phyloP scores from a whole-genome alignment of 2,888 invertebrate species.

The Ophion ventricosus region DNA sequence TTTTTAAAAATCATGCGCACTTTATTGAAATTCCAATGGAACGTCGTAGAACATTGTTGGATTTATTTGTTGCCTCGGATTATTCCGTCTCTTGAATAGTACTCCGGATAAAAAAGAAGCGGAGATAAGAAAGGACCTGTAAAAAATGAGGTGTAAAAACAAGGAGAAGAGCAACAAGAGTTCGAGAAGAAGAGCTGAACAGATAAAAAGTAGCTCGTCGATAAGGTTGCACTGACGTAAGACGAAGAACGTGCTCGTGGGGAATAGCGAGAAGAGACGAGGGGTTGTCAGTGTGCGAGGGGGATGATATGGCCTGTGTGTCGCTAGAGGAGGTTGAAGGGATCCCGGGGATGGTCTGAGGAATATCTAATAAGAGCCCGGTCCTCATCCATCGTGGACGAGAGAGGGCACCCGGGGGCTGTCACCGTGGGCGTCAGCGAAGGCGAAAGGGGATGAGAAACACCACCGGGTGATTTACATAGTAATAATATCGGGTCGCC shows the following conservation, averaged over 20 bases:
- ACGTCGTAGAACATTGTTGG: not conserved
- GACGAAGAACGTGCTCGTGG: conserved; percentile 65
- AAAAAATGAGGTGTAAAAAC: conserved; percentile 16
- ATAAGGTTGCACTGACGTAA: conserved; percentile 75
- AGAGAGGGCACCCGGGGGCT: conserved; percentile 79
- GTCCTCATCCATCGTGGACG: conserved; percentile 80
- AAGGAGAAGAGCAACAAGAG: conserved; percentile 4
- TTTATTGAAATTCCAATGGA: not conserved
- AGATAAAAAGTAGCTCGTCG: conserved; percentile 52
- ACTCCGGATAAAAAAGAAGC: not conserved
- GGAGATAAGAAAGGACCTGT: not conserved
- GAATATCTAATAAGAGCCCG: conserved; percentile 82
- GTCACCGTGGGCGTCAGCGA: conserved; percentile 82
- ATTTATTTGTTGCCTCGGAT: not conserved
- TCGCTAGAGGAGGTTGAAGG: conserved; percentile 70
- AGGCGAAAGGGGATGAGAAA: conserved; percentile 61
- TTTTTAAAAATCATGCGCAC: not conserved
- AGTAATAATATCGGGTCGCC: conserved; percentile 83
- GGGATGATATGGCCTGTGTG: conserved; percentile 35
- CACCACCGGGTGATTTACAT: conserved; percentile 82
- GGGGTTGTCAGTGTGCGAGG: conserved; percentile 68
- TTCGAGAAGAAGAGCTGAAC: conserved; percentile 18
- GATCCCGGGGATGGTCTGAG: conserved; percentile 70
- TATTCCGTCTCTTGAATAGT: not conserved
- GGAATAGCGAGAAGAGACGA: conserved; percentile 56